These are phyloP conservation scores for Chionomys nivalis DNA, from an alignment of 2,113 vertebrate species.

Conservation along the genomic window DNA sequence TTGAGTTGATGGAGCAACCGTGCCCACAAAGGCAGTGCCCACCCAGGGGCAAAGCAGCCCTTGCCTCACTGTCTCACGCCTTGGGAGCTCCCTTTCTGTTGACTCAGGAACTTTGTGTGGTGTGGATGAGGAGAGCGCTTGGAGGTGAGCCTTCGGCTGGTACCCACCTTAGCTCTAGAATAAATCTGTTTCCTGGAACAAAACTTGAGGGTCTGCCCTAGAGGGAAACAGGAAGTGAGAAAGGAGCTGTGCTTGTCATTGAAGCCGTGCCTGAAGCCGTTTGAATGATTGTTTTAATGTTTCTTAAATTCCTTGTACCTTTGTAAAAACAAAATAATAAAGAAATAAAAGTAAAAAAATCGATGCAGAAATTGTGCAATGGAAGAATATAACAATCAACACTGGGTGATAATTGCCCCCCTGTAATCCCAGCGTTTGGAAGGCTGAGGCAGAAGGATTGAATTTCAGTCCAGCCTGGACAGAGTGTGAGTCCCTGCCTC, in stretches of 20 bases:
- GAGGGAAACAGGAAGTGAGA: slow-evolving; percentile 57
- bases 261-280: slow-evolving; percentile 86
- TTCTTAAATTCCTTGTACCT: slow-evolving; percentile 81
- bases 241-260: slow-evolving; percentile 70
- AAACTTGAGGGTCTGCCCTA: slow-evolving; percentile 71
- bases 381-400: slow-evolving; percentile 77
- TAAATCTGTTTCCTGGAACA: slow-evolving; percentile 69
- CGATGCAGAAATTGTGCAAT: slow-evolving; percentile 81
- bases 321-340: slow-evolving; percentile 78
- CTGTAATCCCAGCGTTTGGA: background rate
- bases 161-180: slow-evolving; percentile 47
- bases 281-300: slow-evolving; percentile 79
- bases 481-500: background rate
- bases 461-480: background rate
- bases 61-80: slow-evolving; percentile 66
- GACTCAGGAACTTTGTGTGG: slow-evolving; percentile 71
- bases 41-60: slow-evolving; percentile 38
- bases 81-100: slow-evolving; percentile 69
- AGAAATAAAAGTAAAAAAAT: slow-evolving; percentile 71
- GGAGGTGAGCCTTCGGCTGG: slow-evolving; percentile 51
- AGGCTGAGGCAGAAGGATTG: background rate
- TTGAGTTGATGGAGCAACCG: slow-evolving; percentile 50
- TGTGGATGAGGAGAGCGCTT: slow-evolving; percentile 63
- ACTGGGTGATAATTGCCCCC: background rate
- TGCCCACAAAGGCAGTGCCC: slow-evolving; percentile 8